These are phyloP conservation scores for Sus cebifrons DNA, from an alignment of 2,797 vertebrate species.

Conservation along the genomic window DNA sequence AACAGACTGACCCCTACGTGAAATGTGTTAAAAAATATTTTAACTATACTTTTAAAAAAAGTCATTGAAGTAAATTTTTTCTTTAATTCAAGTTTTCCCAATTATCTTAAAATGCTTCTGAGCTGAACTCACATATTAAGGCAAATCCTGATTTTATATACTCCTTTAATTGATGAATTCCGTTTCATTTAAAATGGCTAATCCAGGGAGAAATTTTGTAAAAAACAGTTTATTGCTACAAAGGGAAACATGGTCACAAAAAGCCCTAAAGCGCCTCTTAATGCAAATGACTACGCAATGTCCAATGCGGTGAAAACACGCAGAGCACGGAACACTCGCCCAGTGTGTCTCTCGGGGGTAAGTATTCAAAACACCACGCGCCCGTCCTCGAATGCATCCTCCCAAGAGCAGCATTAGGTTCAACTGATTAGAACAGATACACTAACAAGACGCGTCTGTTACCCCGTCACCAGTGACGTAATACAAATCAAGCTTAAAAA, in stretches of 20 bases:
- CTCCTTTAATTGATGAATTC: constrained; percentile 74
- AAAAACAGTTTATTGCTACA: constrained; percentile 91
- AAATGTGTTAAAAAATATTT: constrained; percentile 77
- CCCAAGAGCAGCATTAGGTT: constrained; percentile 84
- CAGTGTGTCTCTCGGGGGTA: constrained; percentile 85
- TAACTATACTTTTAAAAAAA: constrained; percentile 77
- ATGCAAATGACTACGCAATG: constrained; percentile 89
- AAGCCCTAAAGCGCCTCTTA: constrained; percentile 88
- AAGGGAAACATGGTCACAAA: constrained; percentile 90
- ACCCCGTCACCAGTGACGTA: constrained; percentile 86
- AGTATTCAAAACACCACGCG: constrained; percentile 78
- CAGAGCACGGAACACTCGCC: constrained; percentile 87
- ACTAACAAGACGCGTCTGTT: constrained; percentile 85
- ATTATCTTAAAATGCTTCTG: constrained; percentile 74
- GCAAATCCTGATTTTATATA: constrained; percentile 82
- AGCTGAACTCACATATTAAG: constrained; percentile 82
- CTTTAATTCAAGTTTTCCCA: constrained; percentile 78
- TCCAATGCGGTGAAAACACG: constrained; percentile 88
- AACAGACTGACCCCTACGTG: constrained; percentile 67
- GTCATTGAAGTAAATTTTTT: constrained; percentile 69
- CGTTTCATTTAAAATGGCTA: constrained; percentile 79
- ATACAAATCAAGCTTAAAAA: constrained; percentile 90
- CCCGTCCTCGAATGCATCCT: constrained; percentile 85
- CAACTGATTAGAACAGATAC: constrained; percentile 87
- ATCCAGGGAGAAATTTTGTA: constrained; percentile 79